Base-by-base conservation (phyloP, 2,797 vertebrate species). In the Girardinus metallicus region DNA sequence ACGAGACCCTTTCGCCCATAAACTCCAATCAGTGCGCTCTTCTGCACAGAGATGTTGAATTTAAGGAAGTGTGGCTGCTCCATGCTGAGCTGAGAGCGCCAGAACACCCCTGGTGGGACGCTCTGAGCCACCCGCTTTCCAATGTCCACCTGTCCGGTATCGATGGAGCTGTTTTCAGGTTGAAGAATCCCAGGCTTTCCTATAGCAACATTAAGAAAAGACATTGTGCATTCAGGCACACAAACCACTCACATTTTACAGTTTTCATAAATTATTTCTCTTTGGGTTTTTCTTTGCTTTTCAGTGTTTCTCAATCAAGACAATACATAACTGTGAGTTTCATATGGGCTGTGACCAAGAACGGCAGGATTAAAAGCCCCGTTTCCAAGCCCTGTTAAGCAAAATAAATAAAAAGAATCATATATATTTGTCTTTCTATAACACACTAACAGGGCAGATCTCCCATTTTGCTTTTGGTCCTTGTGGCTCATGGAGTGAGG, bases 21-120 rank as follows among this genome's bases (percentile, higher is more conserved):
- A 1, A 99, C 97, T 88, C 99, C 99, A 26, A 99, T 98, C 93
- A 99, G 84, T 36, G 98, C 98, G 55, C 99, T 98, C 94, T 98
- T 99, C 95, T 99, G 98, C 85, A 99, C 98, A 26, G 98, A 99
- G 94, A 99, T 98, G 96, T 99, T 99, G 96, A 99, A 99, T 93
- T 99, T 99, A 51, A 99, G 95, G 93, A 99, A 99, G 79, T 97
- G 97, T 16, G 98, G 97, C 76, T 97, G 96, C 84, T 98, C 97
- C 92, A 99, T 96, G 91, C 95, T 96, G 29, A 99, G 93, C 11
- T 97, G 98, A 51, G 98, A 98, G 85, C 98, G 97, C 99, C 99
- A 99, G 92, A 99, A 99, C 84, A 98, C 96, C 43, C 97, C 98
- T 0, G 99, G 98, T 4, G 97, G 97, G 82, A 99, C 91, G 70